These are phyloP conservation scores for Trissolcus brochymenae DNA, from an alignment of 2,888 invertebrate genomes.

Conservation along the genomic window DNA sequence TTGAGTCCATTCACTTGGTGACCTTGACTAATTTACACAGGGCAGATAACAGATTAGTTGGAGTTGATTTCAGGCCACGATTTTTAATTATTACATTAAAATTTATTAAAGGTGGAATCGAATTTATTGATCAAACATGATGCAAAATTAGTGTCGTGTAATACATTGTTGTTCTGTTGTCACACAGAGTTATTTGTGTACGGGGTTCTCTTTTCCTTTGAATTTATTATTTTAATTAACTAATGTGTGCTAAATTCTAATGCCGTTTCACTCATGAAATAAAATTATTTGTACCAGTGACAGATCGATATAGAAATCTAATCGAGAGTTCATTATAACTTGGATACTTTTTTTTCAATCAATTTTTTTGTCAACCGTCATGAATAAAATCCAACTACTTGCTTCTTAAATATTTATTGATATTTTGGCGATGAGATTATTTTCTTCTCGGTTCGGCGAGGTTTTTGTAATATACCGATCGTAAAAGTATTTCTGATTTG, in stretches of 20 bases:
- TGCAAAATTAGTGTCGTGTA: neutral
- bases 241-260: neutral
- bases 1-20: neutral
- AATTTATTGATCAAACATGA: neutral
- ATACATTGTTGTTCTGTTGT: neutral
- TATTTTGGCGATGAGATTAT: neutral
- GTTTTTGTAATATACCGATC: too few species aligned
- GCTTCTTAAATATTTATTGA: neutral
- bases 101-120: neutral
- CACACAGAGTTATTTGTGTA: neutral
- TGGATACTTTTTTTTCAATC: neutral
- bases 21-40: neutral
- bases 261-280: neutral
- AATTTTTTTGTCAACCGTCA: neutral
- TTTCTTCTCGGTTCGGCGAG: neutral
- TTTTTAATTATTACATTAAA: too few species aligned
- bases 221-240: neutral
- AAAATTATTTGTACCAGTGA: slow-evolving; percentile 4
- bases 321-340: slow-evolving; percentile 3
- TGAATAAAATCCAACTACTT: neutral
- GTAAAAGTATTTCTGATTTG: too few species aligned
- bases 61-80: too few species aligned
- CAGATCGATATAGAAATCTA: slow-evolving; percentile 5
- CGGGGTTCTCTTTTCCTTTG: neutral
- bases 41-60: too few species aligned